A percentile compares a stretch with the other conserved stretches of the same genome.
Conservation (phyloP, 1,140 invertebrate genomes). For the Drosophila bifasciata region DNA sequence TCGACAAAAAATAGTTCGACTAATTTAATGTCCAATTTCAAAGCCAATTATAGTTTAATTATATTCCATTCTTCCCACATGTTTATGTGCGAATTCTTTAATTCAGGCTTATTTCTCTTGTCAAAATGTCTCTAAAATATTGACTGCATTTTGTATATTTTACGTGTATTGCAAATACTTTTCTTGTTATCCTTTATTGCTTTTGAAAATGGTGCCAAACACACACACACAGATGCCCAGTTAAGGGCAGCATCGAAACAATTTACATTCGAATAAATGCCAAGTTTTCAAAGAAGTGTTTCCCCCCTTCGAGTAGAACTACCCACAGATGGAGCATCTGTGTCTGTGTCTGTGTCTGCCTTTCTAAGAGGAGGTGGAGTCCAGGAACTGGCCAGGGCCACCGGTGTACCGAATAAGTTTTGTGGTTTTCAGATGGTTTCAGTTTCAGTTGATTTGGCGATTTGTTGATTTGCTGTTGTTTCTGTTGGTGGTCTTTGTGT, state of each 20-base stretch:
- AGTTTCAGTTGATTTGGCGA: constrained; percentile 30
- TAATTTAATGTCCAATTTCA: too few relatives aligned
- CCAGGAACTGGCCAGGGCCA: constrained; percentile 1
- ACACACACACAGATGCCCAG: background rate
- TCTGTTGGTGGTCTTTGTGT: constrained; percentile 3
- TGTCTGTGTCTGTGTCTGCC: constrained; percentile 20
- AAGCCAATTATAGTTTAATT: too few relatives aligned
- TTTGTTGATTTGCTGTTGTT: constrained; percentile 59
- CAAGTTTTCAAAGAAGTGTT: constrained; percentile 39
- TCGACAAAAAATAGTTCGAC: too few relatives aligned
- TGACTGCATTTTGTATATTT: background rate
- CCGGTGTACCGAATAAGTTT: constrained; percentile 31
- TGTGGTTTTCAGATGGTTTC: constrained; percentile 55
- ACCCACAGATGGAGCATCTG: constrained; percentile 3
- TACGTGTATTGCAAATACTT: background rate
- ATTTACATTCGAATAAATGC: constrained; percentile 53
- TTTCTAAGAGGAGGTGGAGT: constrained; percentile 48
- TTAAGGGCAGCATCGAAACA: constrained; percentile 8
- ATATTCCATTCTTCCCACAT: too few relatives aligned
- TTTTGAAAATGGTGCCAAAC: background rate
- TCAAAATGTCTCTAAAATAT: background rate
- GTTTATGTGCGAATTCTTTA: too few relatives aligned
- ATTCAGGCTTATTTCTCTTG: background rate
- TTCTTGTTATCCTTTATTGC: background rate
- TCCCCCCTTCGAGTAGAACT: constrained; percentile 10